These are phyloP conservation scores for Entomobrya multifasciata DNA, from an alignment of 2,888 invertebrate genomes.

Conservation along the genomic window DNA sequence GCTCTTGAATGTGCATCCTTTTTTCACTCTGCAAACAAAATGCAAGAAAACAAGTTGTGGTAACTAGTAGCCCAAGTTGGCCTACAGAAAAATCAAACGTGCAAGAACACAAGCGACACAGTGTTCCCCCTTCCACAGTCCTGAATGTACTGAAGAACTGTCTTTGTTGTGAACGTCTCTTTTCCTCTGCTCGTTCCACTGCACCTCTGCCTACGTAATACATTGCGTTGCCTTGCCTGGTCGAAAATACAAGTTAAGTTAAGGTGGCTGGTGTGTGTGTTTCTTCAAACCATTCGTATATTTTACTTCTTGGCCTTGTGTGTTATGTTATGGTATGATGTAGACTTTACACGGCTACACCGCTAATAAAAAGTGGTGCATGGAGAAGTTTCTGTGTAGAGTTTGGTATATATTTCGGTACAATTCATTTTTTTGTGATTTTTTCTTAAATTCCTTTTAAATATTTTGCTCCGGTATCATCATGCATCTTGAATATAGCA, in stretches of 20 bases:
- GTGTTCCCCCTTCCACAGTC: constrained; percentile 63
- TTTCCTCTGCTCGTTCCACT: constrained; percentile 38
- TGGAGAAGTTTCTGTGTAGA: not conserved
- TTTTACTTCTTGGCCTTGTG: not conserved
- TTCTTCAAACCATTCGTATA: constrained; percentile 34
- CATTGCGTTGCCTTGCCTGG: constrained; percentile 30
- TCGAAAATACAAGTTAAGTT: too few relatives aligned
- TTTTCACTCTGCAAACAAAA: not conserved
- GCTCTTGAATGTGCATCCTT: constrained; percentile 5
- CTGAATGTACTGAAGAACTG: constrained; percentile 58
- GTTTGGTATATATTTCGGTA: not conserved
- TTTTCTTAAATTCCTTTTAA: constrained; percentile 24
- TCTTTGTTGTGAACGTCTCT: constrained; percentile 22
- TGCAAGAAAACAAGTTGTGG: not conserved
- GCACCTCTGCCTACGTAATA: not conserved
- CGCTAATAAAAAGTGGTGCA: too few relatives aligned
- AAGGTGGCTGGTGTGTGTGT: constrained; percentile 10
- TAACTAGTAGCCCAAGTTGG: too few relatives aligned
- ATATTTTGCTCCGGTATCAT: constrained; percentile 35
- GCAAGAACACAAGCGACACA: constrained; percentile 37
- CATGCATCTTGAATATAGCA: constrained; percentile 13
- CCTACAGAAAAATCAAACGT: not conserved
- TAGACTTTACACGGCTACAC: too few relatives aligned
- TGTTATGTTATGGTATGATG: not conserved
- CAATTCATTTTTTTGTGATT: constrained; percentile 15